Percentiles rank a stretch among this genome's conserved stretches.
These are phyloP conservation scores for Corythaixoides concolor DNA, from an alignment of 2,113 vertebrate genomes.

Conservation along the genomic window DNA sequence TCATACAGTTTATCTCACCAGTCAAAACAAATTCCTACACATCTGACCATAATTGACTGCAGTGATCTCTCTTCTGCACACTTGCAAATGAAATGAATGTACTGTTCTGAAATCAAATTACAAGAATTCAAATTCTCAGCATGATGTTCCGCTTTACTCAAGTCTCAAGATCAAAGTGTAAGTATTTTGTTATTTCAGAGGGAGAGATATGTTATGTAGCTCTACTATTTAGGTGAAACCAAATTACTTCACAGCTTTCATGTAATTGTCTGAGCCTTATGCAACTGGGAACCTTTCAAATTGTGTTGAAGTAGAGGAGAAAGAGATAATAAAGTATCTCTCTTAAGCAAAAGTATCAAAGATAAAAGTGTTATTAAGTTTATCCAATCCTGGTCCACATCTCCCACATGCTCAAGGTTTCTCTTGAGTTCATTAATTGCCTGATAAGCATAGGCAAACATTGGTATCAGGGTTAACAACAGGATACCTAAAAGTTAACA, in stretches of 20 bases:
- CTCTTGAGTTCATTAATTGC: neutral
- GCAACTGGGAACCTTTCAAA: neutral
- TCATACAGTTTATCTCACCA: neutral
- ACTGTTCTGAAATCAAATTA: slow-evolving; percentile 47
- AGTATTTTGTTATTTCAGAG: slow-evolving; percentile 5
- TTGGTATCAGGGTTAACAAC: neutral
- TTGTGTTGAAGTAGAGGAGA: neutral
- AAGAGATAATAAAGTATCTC: neutral
- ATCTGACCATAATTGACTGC: slow-evolving; percentile 9
- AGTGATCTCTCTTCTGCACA: neutral
- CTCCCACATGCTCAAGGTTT: neutral
- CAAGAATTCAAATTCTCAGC: slow-evolving; percentile 51
- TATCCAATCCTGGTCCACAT: neutral
- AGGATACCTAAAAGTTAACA: neutral
- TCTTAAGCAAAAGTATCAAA: neutral
- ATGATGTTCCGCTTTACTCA: slow-evolving; percentile 12
- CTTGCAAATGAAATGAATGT: slow-evolving; percentile 27
- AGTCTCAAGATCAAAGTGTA: slow-evolving; percentile 10
- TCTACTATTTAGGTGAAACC: neutral
- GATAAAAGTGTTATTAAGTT: neutral
- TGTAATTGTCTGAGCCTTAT: neutral
- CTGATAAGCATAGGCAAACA: neutral
- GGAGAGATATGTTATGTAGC: neutral
- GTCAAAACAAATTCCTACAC: slow-evolving; percentile 14
- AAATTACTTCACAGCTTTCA: neutral